Percentiles rank a stretch among this genome's conserved stretches.
Evolutionary conservation across 2,113 vertebrate species (phyloP).

Genomic region (Sinocyclocheilus maitianheensis): DNA sequence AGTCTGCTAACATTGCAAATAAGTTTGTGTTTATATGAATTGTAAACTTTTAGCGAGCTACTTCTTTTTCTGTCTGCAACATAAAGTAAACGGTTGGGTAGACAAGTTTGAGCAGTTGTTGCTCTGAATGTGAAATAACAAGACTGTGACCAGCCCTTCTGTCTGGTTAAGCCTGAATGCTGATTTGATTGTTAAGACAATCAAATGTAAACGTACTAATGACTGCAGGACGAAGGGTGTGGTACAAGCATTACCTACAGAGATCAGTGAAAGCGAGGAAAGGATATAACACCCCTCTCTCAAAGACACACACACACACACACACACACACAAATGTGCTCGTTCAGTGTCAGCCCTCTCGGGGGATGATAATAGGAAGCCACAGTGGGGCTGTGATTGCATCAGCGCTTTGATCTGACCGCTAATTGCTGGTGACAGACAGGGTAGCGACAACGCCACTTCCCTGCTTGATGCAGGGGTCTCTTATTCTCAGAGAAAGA

Average conservation of each 20-base stretch:
- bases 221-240: conserved; percentile 28
- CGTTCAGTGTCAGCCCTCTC: conserved; percentile 61
- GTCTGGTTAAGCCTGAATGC: conserved; percentile 27
- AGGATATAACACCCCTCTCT: conserved; percentile 35
- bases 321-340: conserved; percentile 24
- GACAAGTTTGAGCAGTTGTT: conserved; percentile 47
- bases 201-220: neutral
- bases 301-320: conserved; percentile 28
- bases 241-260: conserved; percentile 44
- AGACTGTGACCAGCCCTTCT: conserved; percentile 24
- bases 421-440: conserved; percentile 72
- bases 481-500: conserved; percentile 56
- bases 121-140: conserved; percentile 3
- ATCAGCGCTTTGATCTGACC: conserved; percentile 71
- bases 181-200: conserved; percentile 42
- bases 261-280: conserved; percentile 50
- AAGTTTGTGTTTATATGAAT: neutral
- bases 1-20: neutral
- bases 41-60: neutral
- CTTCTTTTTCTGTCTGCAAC: neutral
- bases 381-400: conserved; percentile 69
- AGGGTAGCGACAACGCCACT: conserved; percentile 52
- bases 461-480: conserved; percentile 39
- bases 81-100: conserved; percentile 11
- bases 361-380: conserved; percentile 66